Conservation (phyloP, 2,888 invertebrate genomes). For the Congeria kusceri region DNA sequence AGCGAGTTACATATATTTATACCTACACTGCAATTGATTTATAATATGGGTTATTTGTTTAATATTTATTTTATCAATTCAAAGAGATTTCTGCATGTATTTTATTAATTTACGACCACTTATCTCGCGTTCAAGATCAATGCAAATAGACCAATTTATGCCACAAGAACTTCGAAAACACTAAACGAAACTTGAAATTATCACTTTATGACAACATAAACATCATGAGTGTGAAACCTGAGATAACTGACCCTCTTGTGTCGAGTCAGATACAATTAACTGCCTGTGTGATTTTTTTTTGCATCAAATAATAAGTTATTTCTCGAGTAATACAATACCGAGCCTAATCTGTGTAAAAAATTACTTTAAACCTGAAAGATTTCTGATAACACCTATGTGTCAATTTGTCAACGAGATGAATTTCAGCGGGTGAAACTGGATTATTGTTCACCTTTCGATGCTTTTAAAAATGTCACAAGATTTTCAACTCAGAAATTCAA, state of each 20-base stretch:
- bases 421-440: slow-evolving; percentile 18
- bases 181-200: slow-evolving; percentile 48
- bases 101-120: slow-evolving; percentile 50
- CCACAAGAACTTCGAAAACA: slow-evolving; percentile 51
- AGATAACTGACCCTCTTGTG: slow-evolving; percentile 44
- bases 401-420: slow-evolving; percentile 55
- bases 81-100: slow-evolving; percentile 13
- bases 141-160: slow-evolving; percentile 39
- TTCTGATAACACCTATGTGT: slow-evolving; percentile 54
- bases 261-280: slow-evolving; percentile 30
- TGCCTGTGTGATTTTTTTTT: slow-evolving; percentile 22
- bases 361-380: slow-evolving; percentile 56
- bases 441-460: slow-evolving; percentile 22
- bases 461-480: slow-evolving; percentile 22
- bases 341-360: slow-evolving; percentile 38
- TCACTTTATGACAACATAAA: slow-evolving; percentile 63
- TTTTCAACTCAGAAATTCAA: slow-evolving; percentile 28
- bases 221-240: slow-evolving; percentile 50
- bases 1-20: no score
- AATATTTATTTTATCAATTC: background rate
- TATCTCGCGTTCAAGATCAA: slow-evolving; percentile 45
- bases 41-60: no score
- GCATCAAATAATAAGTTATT: slow-evolving; percentile 35
- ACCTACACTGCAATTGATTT: no score
- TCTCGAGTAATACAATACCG: slow-evolving; percentile 35